Base-by-base conservation (phyloP, 2,888 invertebrate genomes). In the Zygothrica quintamaculata region DNA sequence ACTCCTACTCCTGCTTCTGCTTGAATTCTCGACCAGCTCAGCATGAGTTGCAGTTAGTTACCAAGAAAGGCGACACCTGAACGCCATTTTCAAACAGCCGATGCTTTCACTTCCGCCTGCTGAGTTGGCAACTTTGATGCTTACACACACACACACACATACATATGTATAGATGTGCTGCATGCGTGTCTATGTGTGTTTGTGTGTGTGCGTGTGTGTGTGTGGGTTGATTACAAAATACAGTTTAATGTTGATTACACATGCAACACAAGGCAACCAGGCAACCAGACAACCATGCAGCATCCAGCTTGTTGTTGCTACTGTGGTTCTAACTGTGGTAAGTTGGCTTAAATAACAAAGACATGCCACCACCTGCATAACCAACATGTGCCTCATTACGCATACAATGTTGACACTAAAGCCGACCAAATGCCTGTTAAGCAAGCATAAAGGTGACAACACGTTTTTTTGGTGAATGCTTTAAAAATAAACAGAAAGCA, bases 161-260 rank as follows among this genome's bases (percentile, higher is more conserved):
- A n/a, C n/a, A n/a, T n/a, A n/a, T n/a, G n/a, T n/a, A n/a, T 16
- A n/a, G 2, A 9, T n/a, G 34, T 12, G 34, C 34, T 34, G 34
- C 13, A 34, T 34, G 13, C 26, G 36, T 29, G 42, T 40, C 46
- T 53, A 18, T 13, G 40, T 6, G 34, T 18, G 11, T 42, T 22
- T 22, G 46, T 53, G 39, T 39, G 42, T 12, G 52, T 33, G 46
- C 47, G 47, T 36, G 50, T 55, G 60, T 55, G 56, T 71, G 71
- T 66, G 64, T 62, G 69, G 66, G 53, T 79, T 85, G 82, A 82
- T 82, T 82, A 79, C 85, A 82, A 82, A 82, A 82, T 82, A 82
- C 85, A 75, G 84, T 85, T 85, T 82, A 85, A 82, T 82, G 84
- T 82, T 82, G 85, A 82, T 82, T 82, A 82, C 85, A 85, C 77